phyloP scores from a whole-genome alignment of 2,113 vertebrate species.

The Picathartes gymnocephalus region DNA sequence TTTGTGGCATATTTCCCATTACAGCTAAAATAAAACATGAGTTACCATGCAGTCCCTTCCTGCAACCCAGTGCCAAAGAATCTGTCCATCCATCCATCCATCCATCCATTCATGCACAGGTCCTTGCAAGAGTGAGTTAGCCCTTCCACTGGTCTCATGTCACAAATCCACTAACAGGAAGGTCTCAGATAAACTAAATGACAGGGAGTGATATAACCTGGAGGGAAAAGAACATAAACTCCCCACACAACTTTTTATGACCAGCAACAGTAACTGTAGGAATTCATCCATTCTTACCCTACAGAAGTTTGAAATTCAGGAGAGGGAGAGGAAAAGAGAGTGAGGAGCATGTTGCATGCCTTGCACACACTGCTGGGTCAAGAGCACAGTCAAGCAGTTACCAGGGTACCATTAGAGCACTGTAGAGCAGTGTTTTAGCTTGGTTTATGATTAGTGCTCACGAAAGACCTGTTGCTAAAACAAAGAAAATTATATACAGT shows the following conservation, averaged over 20 bases:
- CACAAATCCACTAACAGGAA: not conserved
- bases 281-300: not conserved
- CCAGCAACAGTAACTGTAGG: not conserved
- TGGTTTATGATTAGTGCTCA: not conserved
- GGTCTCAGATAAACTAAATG: not conserved
- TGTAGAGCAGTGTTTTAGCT: not conserved
- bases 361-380: rapidly evolving
- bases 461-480: not conserved
- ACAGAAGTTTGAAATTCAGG: not conserved
- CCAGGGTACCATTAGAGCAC: not conserved
- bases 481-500: not conserved
- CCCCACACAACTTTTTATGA: not conserved
- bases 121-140: not conserved
- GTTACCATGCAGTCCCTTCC: not conserved
- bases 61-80: not conserved
- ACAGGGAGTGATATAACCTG: not conserved
- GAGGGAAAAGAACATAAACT: not conserved
- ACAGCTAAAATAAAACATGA: not conserved
- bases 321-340: not conserved
- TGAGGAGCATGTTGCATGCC: not conserved
- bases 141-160: not conserved
- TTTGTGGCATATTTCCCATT: not conserved
- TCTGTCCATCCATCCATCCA: not conserved
- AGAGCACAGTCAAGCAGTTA: not conserved
- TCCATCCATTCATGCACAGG: not conserved